Evolutionary conservation across 2,113 vertebrate species (phyloP).

Genomic region (Panurus biarmicus): DNA sequence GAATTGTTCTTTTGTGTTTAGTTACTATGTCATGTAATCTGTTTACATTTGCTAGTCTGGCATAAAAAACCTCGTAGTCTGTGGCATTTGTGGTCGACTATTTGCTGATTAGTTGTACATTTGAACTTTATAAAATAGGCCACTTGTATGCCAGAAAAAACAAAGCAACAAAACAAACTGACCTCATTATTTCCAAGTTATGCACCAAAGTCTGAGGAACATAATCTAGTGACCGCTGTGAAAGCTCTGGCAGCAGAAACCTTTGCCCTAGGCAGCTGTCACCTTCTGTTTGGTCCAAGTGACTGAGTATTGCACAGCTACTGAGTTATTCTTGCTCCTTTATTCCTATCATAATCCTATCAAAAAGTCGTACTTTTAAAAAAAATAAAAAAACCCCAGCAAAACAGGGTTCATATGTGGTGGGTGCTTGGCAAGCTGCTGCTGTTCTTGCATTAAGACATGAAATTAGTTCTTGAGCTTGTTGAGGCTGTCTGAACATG

Average conservation of each 20-base stretch:
- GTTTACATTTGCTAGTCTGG: not conserved
- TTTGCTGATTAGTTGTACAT: not conserved
- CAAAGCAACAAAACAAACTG: not conserved
- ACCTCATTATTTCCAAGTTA: conserved; percentile 10
- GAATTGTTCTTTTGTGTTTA: not conserved
- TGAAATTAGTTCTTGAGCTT: not conserved
- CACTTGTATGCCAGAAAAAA: not conserved
- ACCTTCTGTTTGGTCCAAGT: not conserved
- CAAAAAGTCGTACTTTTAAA: not conserved
- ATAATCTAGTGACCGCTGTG: not conserved
- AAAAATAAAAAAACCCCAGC: not conserved
- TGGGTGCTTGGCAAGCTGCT: not conserved
- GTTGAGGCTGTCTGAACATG: not conserved
- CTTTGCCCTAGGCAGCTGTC: not conserved
- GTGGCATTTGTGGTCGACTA: not conserved
- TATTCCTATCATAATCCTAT: not conserved
- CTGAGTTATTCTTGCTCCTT: not conserved
- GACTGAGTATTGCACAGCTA: not conserved
- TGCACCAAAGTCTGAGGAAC: not conserved
- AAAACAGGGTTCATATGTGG: not conserved
- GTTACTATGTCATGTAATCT: not conserved
- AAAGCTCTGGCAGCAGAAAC: conserved; percentile 5
- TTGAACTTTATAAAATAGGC: conserved; percentile 6
- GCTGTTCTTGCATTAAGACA: not conserved
- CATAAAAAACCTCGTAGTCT: not conserved